phyloP scores from a whole-genome alignment of 2,888 invertebrate genomes.

The Rhaphigaster nebulosa region DNA sequence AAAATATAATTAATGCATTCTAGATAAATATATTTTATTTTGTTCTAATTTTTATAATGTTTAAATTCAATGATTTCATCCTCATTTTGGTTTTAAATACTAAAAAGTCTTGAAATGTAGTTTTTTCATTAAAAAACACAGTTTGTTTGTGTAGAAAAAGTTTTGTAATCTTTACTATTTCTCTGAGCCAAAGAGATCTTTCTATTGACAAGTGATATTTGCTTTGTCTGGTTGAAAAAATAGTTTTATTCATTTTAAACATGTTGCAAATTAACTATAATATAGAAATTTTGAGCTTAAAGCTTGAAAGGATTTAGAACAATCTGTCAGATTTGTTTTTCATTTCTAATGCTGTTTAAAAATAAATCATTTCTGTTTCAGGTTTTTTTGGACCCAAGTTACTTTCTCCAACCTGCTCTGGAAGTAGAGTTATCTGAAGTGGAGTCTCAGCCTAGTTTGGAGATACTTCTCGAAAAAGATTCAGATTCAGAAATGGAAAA shows the following conservation, averaged over 20 bases:
- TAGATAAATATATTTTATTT: background rate
- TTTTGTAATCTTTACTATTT: no score
- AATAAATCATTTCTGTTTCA: background rate
- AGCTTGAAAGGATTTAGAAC: background rate
- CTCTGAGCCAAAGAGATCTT: no score
- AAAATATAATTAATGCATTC: background rate
- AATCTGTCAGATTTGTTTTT: background rate
- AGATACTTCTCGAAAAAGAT: background rate
- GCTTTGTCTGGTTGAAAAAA: background rate
- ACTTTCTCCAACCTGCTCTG: conserved; percentile 37
- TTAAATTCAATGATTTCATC: background rate
- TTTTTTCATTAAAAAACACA: no score
- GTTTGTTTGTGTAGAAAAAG: no score
- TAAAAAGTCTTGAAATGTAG: background rate
- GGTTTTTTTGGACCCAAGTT: conserved; percentile 42
- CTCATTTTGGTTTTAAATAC: background rate
- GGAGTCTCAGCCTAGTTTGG: background rate
- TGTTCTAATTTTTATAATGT: background rate
- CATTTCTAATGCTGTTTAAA: background rate
- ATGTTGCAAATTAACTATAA: no score
- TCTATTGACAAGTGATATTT: no score
- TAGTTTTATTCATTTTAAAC: background rate
- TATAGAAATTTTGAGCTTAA: background rate
- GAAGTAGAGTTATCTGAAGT: conserved; percentile 3
- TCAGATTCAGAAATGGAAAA: conserved; percentile 11